Base-by-base conservation (phyloP, 2,113 vertebrate genomes). In the Coryphaenoides rupestris region DNA sequence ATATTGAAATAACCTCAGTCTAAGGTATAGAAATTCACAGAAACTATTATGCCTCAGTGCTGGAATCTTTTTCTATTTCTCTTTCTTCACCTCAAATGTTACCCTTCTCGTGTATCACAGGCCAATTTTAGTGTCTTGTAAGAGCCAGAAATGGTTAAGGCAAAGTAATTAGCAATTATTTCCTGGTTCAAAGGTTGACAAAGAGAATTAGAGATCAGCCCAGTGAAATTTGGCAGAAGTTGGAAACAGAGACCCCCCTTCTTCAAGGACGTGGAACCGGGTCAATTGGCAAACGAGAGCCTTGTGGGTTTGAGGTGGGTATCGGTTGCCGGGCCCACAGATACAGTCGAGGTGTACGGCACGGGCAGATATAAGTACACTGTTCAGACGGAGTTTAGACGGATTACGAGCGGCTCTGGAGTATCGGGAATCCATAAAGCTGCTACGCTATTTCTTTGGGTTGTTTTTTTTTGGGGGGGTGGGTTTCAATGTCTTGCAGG, bases 111-210 rank as follows among this genome's bases (percentile, higher is more conserved):
- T 40, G 33, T 40, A 6, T 10, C 33, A 40, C 33, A 40, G 33
- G 7, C 33, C 33, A 6, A n/a, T 40, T 40, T 12, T 19, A 58
- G 56, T 63, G 26, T 58, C 54, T 74, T 61, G 52, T n/a, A n/a
- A 46, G 66, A 60, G 26, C 22, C 5, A 58, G 23, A 55, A 63
- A 33, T 21, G 3, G 10, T 52, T 15, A 57, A 53, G 19, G 46
- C 40, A 57, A 60, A 60, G 45, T 33, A 65, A 75, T 74, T 50
- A 71, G 60, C 6, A 74, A 60, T 71, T 79, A 62, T 63, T 60
- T 72, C 54, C 52, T 53, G 65, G 76, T 5, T 72, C 66, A 65
- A 73, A 68, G 55, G 60, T 65, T 58, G 55, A n/a, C 22, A 49
- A 13, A 2, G 3, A 17, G 65, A 69, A 62, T 72, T 54, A 60